phyloP scores from a whole-genome alignment of 2,113 vertebrate genomes.

The Neodontobutis hainanensis region DNA sequence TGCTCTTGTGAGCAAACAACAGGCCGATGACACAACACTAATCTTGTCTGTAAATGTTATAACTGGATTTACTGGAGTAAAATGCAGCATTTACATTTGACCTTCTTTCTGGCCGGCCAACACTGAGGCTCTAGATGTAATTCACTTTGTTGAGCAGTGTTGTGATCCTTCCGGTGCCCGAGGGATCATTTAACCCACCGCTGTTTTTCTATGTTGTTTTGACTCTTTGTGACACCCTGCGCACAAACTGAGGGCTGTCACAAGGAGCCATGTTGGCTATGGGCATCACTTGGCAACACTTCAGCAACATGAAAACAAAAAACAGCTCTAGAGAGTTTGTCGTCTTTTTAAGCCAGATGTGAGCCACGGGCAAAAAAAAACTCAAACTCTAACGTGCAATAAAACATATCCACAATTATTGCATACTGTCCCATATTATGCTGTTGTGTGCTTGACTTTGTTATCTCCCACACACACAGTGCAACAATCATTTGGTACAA shows the following conservation, averaged over 20 bases:
- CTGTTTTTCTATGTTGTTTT: conserved; percentile 39
- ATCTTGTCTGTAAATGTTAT: background rate
- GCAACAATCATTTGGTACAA: conserved; percentile 29
- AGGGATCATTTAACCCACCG: conserved; percentile 31
- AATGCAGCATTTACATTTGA: conserved; percentile 28
- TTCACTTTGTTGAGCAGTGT: conserved; percentile 21
- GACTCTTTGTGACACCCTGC: conserved; percentile 13
- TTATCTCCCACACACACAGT: background rate
- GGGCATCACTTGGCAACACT: conserved; percentile 38
- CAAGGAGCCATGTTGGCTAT: conserved; percentile 10
- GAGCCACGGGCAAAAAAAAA: conserved; percentile 41
- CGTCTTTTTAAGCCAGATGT: conserved; percentile 65
- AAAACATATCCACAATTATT: conserved; percentile 39
- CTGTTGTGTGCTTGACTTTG: conserved; percentile 5
- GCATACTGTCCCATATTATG: conserved; percentile 33
- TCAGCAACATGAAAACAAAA: conserved; percentile 29
- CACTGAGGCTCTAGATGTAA: conserved; percentile 3
- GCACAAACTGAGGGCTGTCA: conserved; percentile 21
- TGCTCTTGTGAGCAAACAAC: background rate
- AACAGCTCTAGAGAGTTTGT: conserved; percentile 27
- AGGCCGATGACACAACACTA: background rate
- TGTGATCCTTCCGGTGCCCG: conserved; percentile 18
- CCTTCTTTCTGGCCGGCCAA: background rate
- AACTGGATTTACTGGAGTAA: background rate
- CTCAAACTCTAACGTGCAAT: conserved; percentile 22